Percentiles rank a stretch among this genome's conserved stretches.
Evolutionary conservation across 2,888 invertebrate genomes (phyloP).

Genomic region (Litoditis marina): DNA sequence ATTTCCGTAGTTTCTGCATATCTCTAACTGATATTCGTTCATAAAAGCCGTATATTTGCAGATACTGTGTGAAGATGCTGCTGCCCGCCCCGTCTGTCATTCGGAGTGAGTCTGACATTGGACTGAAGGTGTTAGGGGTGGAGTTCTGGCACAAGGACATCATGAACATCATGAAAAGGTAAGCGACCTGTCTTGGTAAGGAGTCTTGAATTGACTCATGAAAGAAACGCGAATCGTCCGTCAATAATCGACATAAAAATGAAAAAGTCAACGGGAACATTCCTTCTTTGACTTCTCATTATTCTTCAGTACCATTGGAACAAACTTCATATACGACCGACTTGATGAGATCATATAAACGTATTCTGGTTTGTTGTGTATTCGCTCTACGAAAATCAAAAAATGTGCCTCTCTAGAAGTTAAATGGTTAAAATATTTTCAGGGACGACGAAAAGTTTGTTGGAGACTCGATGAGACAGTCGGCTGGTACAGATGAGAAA

Average conservation of each 20-base stretch:
- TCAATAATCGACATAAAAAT: too few species aligned
- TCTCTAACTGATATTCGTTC: not conserved
- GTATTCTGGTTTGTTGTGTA: too few species aligned
- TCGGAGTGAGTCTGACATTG: slow-evolving; percentile 18
- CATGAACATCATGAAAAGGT: slow-evolving; percentile 1
- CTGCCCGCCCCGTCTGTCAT: slow-evolving; percentile 35
- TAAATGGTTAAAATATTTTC: slow-evolving; percentile 4
- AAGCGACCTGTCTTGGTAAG: too few species aligned
- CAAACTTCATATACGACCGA: too few species aligned
- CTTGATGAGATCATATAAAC: too few species aligned
- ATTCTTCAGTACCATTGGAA: too few species aligned
- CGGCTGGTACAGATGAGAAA: slow-evolving; percentile 1
- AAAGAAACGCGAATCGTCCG: too few species aligned
- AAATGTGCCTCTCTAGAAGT: too few species aligned
- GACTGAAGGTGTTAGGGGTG: slow-evolving; percentile 35
- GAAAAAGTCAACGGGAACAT: too few species aligned
- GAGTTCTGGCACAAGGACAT: slow-evolving; percentile 37
- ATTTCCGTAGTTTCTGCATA: not conserved
- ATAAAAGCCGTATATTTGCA: not conserved
- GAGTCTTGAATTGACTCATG: too few species aligned
- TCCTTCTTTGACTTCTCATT: too few species aligned
- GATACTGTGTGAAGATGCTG: slow-evolving; percentile 50
- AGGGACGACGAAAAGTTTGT: slow-evolving; percentile 28
- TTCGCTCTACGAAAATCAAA: too few species aligned
- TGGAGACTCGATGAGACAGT: slow-evolving; percentile 6